A percentile compares a stretch with the other conserved stretches of the same genome.
Conservation (phyloP, 2,113 vertebrate species). For the Holacanthus passer region DNA sequence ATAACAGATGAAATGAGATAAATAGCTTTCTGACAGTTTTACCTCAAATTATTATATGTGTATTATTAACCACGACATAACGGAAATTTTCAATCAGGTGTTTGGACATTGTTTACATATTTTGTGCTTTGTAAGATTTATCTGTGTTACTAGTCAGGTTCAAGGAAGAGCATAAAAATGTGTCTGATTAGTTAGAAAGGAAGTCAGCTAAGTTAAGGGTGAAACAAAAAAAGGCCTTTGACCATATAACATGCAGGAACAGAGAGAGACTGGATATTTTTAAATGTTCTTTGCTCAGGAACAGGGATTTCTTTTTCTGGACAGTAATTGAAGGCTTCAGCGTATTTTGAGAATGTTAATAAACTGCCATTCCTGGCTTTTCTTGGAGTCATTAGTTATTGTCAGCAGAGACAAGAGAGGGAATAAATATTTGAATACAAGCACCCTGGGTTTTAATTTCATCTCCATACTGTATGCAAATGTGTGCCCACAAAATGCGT, state of each 20-base stretch:
- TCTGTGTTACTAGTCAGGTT: neutral
- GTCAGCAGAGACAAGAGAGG: neutral
- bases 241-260: neutral
- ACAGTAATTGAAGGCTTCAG: neutral
- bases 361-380: neutral
- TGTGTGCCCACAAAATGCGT: no score
- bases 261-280: neutral
- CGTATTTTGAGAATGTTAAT: slow-evolving; percentile 1
- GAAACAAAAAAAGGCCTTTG: slow-evolving; percentile 3
- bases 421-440: neutral
- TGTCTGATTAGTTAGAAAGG: neutral
- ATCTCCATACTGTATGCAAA: neutral
- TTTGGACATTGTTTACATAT: neutral
- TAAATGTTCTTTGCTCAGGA: neutral
- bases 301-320: neutral
- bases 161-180: neutral
- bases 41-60: neutral
- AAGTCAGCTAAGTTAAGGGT: neutral
- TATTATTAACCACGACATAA: neutral
- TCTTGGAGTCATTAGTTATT: neutral
- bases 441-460: neutral
- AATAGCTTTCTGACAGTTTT: no score
- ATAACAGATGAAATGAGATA: neutral
- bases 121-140: neutral
- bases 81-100: neutral